A percentile compares a stretch with the other conserved stretches of the same genome.
These are phyloP conservation scores for Polia nebulosa DNA, from an alignment of 2,888 invertebrate genomes.

Conservation along the genomic window DNA sequence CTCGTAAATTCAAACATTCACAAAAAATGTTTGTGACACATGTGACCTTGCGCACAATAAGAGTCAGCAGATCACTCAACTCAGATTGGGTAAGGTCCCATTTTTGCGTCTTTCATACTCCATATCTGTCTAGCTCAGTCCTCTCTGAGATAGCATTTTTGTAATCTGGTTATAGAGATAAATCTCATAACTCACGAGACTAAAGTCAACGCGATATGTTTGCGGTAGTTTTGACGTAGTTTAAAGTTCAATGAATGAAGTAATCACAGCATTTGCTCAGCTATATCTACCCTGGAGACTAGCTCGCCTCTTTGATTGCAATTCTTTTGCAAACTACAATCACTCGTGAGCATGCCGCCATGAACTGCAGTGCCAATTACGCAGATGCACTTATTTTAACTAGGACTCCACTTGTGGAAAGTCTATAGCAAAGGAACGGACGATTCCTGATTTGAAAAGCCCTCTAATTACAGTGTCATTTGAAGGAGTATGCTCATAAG, in stretches of 20 bases:
- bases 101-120: constrained; percentile 29
- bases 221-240: constrained; percentile 27
- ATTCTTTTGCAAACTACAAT: constrained; percentile 65
- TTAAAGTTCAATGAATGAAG: constrained; percentile 43
- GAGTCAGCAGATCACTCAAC: constrained; percentile 50
- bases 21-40: constrained; percentile 31
- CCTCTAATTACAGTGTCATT: constrained; percentile 38
- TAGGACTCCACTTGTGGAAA: constrained; percentile 39
- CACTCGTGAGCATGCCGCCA: constrained; percentile 48
- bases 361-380: constrained; percentile 67
- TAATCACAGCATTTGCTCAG: constrained; percentile 59
- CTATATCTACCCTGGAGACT: constrained; percentile 43
- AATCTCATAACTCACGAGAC: constrained; percentile 27
- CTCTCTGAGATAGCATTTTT: constrained; percentile 19
- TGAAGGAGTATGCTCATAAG: neutral
- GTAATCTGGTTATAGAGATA: constrained; percentile 35
- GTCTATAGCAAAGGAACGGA: constrained; percentile 40
- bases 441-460: constrained; percentile 43
- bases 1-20: constrained; percentile 3
- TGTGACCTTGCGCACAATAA: constrained; percentile 34
- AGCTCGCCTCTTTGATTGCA: constrained; percentile 58
- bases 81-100: constrained; percentile 37
- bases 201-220: constrained; percentile 9
- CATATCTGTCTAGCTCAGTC: constrained; percentile 26
- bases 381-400: constrained; percentile 60